Conservation (phyloP, 2,113 vertebrate species). For the Oplegnathus fasciatus region DNA sequence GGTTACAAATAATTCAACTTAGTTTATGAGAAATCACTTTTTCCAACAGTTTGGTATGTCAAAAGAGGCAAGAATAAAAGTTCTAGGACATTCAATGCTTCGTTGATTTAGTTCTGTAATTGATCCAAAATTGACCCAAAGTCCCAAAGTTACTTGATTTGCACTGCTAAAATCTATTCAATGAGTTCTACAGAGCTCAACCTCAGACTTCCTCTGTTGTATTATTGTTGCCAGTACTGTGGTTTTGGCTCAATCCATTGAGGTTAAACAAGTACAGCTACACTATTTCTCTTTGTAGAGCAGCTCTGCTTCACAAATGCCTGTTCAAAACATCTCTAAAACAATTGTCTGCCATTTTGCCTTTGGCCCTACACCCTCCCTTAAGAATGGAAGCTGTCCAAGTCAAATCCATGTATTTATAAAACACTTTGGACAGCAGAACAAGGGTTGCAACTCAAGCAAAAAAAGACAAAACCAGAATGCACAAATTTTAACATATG, state of each 20-base stretch:
- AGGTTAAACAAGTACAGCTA: conserved; percentile 10
- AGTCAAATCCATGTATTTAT: conserved; percentile 4
- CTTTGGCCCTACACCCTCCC: background rate
- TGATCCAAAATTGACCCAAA: background rate
- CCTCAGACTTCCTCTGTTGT: background rate
- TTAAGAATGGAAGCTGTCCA: conserved; percentile 32
- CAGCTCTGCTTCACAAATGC: conserved; percentile 1
- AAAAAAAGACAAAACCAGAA: background rate
- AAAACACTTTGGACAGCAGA: background rate
- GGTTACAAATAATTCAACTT: background rate
- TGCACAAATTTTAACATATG: background rate
- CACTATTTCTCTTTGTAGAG: background rate
- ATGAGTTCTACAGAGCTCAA: background rate
- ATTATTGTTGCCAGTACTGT: background rate
- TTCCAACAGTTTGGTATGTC: background rate
- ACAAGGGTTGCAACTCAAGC: background rate
- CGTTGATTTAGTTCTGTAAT: background rate
- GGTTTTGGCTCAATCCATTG: background rate
- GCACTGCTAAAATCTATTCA: background rate
- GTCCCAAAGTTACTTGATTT: background rate
- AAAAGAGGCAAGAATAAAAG: background rate
- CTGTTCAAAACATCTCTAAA: background rate
- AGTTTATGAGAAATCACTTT: background rate
- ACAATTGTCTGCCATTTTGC: background rate
- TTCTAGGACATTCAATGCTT: background rate